A percentile compares a stretch with the other conserved stretches of the same genome.
Conservation (phyloP, 2,888 invertebrate species). For the Serripes groenlandicus region DNA sequence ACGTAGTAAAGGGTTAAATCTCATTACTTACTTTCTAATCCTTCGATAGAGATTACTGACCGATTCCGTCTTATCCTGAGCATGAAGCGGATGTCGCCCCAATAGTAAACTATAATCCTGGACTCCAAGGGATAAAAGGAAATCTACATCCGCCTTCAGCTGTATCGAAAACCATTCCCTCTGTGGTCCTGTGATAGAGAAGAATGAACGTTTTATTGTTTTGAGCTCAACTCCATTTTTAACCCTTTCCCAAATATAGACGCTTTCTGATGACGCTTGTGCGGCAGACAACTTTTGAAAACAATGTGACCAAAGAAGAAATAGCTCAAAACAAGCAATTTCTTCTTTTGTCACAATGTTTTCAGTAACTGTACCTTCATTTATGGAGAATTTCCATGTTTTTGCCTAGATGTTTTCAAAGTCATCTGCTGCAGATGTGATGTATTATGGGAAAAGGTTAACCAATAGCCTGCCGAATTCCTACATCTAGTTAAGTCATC, state of each 20-base stretch:
- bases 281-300: neutral
- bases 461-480: too few species aligned
- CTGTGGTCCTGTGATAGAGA: conserved; percentile 70
- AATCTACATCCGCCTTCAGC: conserved; percentile 76
- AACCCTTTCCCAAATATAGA: too few species aligned
- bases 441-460: too few species aligned
- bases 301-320: neutral
- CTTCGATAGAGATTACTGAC: conserved; percentile 73
- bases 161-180: conserved; percentile 79
- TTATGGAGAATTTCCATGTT: neutral
- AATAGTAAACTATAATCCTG: conserved; percentile 82
- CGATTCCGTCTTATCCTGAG: conserved; percentile 64
- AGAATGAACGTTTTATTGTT: too few species aligned
- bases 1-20: neutral
- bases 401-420: neutral
- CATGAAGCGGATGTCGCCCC: conserved; percentile 74
- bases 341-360: neutral
- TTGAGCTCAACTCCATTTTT: too few species aligned
- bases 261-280: too few species aligned
- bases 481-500: too few species aligned
- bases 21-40: conserved; percentile 72
- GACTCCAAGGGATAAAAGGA: conserved; percentile 75
- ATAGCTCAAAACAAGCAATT: neutral
- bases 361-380: neutral
- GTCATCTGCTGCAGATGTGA: neutral